Percentiles rank a stretch among this genome's conserved stretches.
These are phyloP conservation scores for Batillaria attramentaria DNA, from an alignment of 1,140 invertebrate species.

Conservation along the genomic window DNA sequence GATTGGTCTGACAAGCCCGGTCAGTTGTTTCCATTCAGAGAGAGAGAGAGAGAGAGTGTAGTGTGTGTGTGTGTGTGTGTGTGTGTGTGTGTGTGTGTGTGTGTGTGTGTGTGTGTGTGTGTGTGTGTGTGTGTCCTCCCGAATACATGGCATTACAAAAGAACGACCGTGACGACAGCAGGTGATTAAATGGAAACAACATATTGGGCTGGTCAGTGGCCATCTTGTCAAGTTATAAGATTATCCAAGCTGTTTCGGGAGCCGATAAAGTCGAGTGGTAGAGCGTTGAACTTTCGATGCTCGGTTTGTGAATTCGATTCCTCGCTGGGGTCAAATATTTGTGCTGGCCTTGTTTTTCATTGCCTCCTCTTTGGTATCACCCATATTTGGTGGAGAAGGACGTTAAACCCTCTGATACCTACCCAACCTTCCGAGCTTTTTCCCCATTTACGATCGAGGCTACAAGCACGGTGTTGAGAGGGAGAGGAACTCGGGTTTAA, in stretches of 20 bases:
- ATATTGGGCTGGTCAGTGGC: neutral
- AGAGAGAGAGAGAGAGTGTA: neutral
- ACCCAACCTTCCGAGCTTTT: no score
- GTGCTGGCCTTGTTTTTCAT: no score
- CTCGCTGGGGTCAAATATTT: no score
- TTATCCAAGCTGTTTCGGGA: neutral
- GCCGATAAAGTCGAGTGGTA: neutral
- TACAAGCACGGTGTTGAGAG: no score
- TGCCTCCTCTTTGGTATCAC: no score
- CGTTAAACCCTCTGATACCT: no score
- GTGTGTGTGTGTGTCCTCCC: neutral
- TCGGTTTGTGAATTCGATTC: slow-evolving; percentile 13
- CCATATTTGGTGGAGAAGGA: no score
- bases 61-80: neutral
- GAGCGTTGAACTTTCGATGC: neutral
- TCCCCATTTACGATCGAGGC: no score
- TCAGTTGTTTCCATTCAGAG: neutral
- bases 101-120: slow-evolving; percentile 2
- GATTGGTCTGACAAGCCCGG: neutral
- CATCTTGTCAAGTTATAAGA: neutral
- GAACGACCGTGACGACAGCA: neutral
- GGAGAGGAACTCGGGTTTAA: no score
- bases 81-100: slow-evolving; percentile 11
- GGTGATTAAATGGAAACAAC: neutral
- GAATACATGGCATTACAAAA: neutral